phyloP scores from a whole-genome alignment of 2,888 invertebrate species.

The Leucophenga montana region DNA sequence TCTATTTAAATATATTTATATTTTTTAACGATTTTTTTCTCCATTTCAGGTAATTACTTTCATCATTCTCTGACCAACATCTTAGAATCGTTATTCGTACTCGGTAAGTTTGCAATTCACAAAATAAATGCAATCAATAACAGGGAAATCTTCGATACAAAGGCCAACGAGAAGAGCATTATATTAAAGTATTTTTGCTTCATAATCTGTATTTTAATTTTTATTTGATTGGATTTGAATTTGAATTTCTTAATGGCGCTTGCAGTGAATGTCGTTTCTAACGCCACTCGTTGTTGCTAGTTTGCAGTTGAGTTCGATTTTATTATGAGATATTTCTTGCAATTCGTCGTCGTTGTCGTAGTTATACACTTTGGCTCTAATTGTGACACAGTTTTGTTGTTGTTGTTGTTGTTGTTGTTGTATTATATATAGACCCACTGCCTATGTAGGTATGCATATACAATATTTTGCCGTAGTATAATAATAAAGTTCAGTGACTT shows the following conservation, averaged over 20 bases:
- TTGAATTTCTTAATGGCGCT: conserved; percentile 12
- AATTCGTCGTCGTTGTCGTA: conserved; percentile 1
- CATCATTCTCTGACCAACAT: neutral
- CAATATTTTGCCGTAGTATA: neutral
- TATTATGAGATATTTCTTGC: neutral
- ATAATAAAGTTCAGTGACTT: conserved; percentile 13
- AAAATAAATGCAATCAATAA: conserved; percentile 45
- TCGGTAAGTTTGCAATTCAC: conserved; percentile 30
- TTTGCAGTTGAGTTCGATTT: neutral
- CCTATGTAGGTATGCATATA: neutral
- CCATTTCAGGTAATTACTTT: conserved; percentile 48
- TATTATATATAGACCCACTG: neutral
- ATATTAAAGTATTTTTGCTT: conserved; percentile 12
- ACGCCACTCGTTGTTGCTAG: neutral
- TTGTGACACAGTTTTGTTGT: conserved; percentile 9
- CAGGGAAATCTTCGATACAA: conserved; percentile 46
- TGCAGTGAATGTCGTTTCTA: too few relatives aligned
- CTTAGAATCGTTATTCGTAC: neutral
- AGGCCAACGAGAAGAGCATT: conserved; percentile 46
- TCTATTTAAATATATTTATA: too few relatives aligned
- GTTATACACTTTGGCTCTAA: conserved; percentile 3
- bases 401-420: too few relatives aligned
- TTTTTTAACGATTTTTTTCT: too few relatives aligned
- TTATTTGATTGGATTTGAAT: neutral
- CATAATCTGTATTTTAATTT: neutral